Conservation (phyloP, 2,888 invertebrate genomes). For the Branchipolynoe longqiensis region DNA sequence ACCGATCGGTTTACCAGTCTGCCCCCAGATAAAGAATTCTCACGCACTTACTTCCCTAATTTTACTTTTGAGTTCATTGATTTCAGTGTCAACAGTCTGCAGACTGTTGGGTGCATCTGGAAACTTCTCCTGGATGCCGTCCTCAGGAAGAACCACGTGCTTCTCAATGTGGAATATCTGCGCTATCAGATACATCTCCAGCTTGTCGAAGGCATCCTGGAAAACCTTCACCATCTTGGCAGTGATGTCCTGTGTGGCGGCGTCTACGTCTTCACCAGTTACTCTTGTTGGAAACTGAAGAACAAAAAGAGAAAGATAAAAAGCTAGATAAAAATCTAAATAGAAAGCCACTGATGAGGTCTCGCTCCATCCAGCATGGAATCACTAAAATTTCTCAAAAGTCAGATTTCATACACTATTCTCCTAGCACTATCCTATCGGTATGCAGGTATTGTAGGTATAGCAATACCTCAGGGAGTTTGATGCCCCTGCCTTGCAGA, state of each 20-base stretch:
- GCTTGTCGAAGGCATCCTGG: conserved; percentile 32
- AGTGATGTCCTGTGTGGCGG: conserved; percentile 14
- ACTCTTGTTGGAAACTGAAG: conserved; percentile 38
- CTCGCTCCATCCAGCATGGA: no score
- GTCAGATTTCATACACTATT: no score
- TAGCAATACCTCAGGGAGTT: no score
- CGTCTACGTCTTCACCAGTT: neutral
- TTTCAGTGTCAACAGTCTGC: neutral
- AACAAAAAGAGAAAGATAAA: neutral
- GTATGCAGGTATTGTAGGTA: no score
- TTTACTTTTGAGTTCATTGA: neutral
- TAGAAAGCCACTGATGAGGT: neutral
- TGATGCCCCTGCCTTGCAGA: no score
- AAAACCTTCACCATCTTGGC: conserved; percentile 27
- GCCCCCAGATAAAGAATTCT: no score
- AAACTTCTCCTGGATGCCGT: conserved; percentile 26
- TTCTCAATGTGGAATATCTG: conserved; percentile 33
- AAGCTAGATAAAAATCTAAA: neutral
- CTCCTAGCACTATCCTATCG: no score
- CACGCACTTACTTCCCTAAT: neutral
- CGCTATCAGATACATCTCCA: neutral
- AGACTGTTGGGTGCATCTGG: neutral
- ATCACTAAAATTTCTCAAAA: no score
- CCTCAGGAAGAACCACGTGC: conserved; percentile 35
- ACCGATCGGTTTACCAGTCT: no score